Conservation (phyloP, 2,888 invertebrate genomes). For the Empis stercorea region DNA sequence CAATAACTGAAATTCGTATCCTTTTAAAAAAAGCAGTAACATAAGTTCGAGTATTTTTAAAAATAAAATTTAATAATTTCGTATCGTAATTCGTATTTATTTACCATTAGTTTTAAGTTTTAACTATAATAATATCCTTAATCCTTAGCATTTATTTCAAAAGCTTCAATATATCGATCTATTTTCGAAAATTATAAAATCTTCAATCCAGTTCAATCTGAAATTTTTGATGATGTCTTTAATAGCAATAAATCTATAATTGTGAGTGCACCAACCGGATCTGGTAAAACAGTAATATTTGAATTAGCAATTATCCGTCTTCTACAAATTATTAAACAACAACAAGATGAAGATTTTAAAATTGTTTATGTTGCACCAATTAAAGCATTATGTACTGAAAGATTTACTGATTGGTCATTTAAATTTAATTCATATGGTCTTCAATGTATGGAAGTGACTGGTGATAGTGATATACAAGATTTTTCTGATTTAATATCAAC, state of each 20-base stretch:
- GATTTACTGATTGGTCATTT: slow-evolving; percentile 54
- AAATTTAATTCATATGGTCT: slow-evolving; percentile 53
- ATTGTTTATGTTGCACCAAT: slow-evolving; percentile 76
- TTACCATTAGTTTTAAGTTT: no score
- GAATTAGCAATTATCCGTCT: slow-evolving; percentile 63
- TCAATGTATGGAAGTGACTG: slow-evolving; percentile 57
- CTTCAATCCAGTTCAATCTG: slow-evolving; percentile 64
- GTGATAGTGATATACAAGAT: slow-evolving; percentile 57
- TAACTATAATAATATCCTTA: slow-evolving; percentile 1
- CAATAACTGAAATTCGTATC: slow-evolving; percentile 14
- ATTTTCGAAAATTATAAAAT: slow-evolving; percentile 45
- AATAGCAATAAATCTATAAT: slow-evolving; percentile 58
- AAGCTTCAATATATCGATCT: slow-evolving; percentile 41
- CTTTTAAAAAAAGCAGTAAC: slow-evolving; percentile 8
- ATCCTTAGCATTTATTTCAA: neutral
- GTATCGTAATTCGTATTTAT: no score
- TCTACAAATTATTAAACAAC: slow-evolving; percentile 27
- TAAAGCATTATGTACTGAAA: slow-evolving; percentile 64
- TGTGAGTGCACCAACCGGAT: slow-evolving; percentile 68
- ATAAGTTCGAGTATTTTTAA: no score
- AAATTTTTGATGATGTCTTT: slow-evolving; percentile 53
- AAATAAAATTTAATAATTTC: no score
- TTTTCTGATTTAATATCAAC: slow-evolving; percentile 39
- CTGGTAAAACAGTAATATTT: slow-evolving; percentile 72
- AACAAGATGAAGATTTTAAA: slow-evolving; percentile 41